These are phyloP conservation scores for Tineola bisselliella DNA, from an alignment of 2,888 invertebrate genomes.

Conservation along the genomic window DNA sequence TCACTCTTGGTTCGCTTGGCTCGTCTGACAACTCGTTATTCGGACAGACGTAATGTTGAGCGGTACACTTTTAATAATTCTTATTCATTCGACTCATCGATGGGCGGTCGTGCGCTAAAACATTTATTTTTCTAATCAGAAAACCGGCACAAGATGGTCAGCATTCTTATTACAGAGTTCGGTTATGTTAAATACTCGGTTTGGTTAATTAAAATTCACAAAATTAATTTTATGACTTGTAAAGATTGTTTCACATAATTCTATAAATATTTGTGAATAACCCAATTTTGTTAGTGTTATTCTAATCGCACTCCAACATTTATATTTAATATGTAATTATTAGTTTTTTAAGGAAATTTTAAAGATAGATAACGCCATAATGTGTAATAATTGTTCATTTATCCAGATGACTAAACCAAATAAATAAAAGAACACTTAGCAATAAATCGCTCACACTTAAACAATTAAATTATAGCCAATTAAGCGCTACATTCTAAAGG, in stretches of 20 bases:
- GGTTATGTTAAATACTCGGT: neutral
- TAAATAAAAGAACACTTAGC: neutral
- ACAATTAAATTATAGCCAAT: conserved; percentile 17
- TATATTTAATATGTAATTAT: too few relatives aligned
- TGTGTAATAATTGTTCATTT: neutral
- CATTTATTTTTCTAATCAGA: conserved; percentile 7
- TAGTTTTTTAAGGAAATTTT: too few relatives aligned
- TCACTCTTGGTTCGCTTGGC: conserved; percentile 31
- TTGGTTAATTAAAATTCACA: neutral
- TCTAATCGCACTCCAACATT: neutral
- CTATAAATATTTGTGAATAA: neutral
- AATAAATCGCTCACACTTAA: neutral
- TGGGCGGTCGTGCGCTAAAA: conserved; percentile 15
- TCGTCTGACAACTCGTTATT: conserved; percentile 50
- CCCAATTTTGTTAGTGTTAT: neutral
- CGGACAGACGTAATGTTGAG: conserved; percentile 47
- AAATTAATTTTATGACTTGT: neutral
- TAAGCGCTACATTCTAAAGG: conserved; percentile 17
- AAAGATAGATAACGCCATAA: too few relatives aligned
- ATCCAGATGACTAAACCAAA: neutral
- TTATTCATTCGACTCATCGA: conserved; percentile 16
- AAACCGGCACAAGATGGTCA: neutral
- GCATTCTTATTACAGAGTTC: neutral
- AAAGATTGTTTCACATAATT: neutral
- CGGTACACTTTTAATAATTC: conserved; percentile 35